phyloP scores from a whole-genome alignment of 1,140 invertebrate species.

The Drosophila setifemur region DNA sequence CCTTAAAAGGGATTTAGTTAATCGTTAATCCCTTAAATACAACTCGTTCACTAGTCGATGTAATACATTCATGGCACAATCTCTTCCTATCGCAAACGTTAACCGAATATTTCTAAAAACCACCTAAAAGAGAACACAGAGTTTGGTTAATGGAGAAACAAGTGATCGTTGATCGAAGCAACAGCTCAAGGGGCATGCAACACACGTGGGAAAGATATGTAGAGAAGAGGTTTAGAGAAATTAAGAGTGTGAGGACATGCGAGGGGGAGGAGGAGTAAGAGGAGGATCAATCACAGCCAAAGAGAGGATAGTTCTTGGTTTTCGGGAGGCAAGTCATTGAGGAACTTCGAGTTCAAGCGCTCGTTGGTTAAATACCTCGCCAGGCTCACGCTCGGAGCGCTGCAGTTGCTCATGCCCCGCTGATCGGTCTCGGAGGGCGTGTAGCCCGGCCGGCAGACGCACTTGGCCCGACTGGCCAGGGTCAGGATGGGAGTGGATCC shows the following conservation, averaged over 20 bases:
- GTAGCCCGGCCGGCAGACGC: conserved; percentile 89
- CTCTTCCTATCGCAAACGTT: conserved; percentile 37
- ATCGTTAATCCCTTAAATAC: conserved; percentile 53
- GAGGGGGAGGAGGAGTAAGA: background rate
- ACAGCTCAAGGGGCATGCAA: conserved; percentile 41
- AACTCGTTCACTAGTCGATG: conserved; percentile 46
- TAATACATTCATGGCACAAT: conserved; percentile 80
- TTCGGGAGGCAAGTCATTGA: conserved; percentile 43
- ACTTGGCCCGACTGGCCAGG: conserved; percentile 83
- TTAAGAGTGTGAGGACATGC: conserved; percentile 20
- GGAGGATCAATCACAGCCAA: conserved; percentile 4
- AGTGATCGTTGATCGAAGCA: conserved; percentile 4
- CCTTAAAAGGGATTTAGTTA: conserved; percentile 53
- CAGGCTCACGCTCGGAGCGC: conserved; percentile 83
- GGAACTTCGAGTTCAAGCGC: conserved; percentile 71
- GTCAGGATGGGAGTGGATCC: conserved; percentile 13
- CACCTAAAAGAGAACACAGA: conserved; percentile 74
- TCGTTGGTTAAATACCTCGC: conserved; percentile 84
- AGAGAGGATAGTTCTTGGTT: conserved; percentile 31
- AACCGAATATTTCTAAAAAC: conserved; percentile 82
- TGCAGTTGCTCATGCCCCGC: conserved; percentile 72
- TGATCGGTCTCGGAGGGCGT: conserved; percentile 66
- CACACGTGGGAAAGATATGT: conserved; percentile 19
- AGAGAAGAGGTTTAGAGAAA: background rate
- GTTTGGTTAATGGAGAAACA: conserved; percentile 53